Conservation (phyloP, 2,113 vertebrate genomes). For the Panthera leo region DNA sequence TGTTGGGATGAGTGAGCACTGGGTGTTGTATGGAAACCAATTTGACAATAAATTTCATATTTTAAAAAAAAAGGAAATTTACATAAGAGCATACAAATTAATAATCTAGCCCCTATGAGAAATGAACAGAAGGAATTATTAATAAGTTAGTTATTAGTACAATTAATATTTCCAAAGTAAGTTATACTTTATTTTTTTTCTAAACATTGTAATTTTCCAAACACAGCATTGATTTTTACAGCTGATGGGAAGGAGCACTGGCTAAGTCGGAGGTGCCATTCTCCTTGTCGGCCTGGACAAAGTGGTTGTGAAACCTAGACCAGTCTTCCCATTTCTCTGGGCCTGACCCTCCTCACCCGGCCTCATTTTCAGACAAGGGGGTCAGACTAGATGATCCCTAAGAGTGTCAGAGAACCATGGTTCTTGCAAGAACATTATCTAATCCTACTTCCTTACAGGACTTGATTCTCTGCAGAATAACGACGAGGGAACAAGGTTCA, state of each 20-base stretch:
- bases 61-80: neutral
- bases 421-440: neutral
- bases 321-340: neutral
- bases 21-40: too few relatives aligned
- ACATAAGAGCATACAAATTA: neutral
- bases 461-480: neutral
- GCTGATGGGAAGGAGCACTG: neutral
- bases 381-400: neutral
- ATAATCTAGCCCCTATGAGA: neutral
- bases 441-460: neutral
- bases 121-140: neutral
- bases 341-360: neutral
- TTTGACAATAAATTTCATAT: too few relatives aligned
- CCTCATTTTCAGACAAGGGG: neutral
- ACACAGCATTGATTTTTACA: neutral
- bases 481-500: neutral
- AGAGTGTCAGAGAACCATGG: neutral
- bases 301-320: neutral
- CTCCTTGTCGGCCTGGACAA: neutral
- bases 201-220: neutral
- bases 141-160: neutral
- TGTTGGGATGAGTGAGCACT: too few relatives aligned
- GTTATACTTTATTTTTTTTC: neutral
- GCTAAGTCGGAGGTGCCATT: neutral
- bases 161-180: conserved; percentile 5